phyloP scores from a whole-genome alignment of 1,140 invertebrate genomes.

The Polypedilum vanderplanki region DNA sequence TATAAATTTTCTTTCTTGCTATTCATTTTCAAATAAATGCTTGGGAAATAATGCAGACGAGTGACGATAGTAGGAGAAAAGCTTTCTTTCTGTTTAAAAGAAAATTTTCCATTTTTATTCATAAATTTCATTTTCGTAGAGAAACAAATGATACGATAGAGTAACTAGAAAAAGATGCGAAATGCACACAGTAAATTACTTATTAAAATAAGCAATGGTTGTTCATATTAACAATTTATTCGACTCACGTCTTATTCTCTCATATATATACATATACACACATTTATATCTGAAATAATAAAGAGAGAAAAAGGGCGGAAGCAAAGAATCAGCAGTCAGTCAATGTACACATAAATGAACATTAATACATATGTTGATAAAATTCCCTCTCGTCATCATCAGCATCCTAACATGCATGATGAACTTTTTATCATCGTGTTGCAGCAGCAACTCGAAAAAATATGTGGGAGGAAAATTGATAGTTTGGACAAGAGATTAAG shows the following conservation, averaged over 20 bases:
- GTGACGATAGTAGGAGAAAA: not conserved
- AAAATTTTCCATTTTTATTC: not conserved
- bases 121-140: not conserved
- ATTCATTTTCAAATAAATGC: not conserved
- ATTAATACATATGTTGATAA: too few species aligned
- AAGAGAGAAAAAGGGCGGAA: too few species aligned
- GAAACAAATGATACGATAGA: not conserved
- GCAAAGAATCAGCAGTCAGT: too few species aligned
- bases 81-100: not conserved
- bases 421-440: too few species aligned
- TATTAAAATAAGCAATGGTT: not conserved
- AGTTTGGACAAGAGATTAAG: too few species aligned
- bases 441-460: too few species aligned
- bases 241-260: not conserved
- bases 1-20: not conserved
- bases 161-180: not conserved
- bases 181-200: not conserved
- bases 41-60: not conserved
- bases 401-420: too few species aligned
- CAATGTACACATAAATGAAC: too few species aligned
- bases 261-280: too few species aligned
- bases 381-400: too few species aligned
- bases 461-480: too few species aligned
- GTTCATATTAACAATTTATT: not conserved
- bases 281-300: too few species aligned